phyloP scores from a whole-genome alignment of 1,140 invertebrate genomes.

The Trichoplusia ni region DNA sequence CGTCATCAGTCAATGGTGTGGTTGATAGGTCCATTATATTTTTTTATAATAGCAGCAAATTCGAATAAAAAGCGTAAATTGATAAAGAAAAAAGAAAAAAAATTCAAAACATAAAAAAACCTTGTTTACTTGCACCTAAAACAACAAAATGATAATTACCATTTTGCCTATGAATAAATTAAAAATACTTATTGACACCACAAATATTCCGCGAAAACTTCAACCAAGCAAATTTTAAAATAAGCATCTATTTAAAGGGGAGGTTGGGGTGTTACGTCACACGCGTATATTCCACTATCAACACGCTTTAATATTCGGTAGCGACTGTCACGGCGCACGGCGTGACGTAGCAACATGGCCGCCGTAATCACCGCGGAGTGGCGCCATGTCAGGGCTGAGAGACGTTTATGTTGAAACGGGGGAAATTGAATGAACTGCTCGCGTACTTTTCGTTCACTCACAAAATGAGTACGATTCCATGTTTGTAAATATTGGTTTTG shows the following conservation, averaged over 20 bases:
- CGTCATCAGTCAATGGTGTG: too few species aligned
- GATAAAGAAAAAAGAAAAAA: neutral
- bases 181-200: too few species aligned
- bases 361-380: conserved; percentile 39
- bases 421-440: conserved; percentile 8
- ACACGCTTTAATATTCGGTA: conserved; percentile 21
- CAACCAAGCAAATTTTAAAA: neutral
- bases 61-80: neutral
- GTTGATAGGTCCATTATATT: too few species aligned
- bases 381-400: conserved; percentile 11
- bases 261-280: conserved; percentile 19
- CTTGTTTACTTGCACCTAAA: too few species aligned
- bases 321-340: conserved; percentile 13
- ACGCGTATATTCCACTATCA: conserved; percentile 24
- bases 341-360: conserved; percentile 46
- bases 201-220: neutral
- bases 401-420: conserved; percentile 11
- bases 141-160: too few species aligned
- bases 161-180: too few species aligned
- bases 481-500: neutral
- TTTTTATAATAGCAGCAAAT: neutral
- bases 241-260: conserved; percentile 8
- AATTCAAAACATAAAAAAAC: too few species aligned
- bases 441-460: neutral
- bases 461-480: conserved; percentile 5